phyloP scores from a whole-genome alignment of 2,797 vertebrate species.

The Chaetophractus vellerosus region DNA sequence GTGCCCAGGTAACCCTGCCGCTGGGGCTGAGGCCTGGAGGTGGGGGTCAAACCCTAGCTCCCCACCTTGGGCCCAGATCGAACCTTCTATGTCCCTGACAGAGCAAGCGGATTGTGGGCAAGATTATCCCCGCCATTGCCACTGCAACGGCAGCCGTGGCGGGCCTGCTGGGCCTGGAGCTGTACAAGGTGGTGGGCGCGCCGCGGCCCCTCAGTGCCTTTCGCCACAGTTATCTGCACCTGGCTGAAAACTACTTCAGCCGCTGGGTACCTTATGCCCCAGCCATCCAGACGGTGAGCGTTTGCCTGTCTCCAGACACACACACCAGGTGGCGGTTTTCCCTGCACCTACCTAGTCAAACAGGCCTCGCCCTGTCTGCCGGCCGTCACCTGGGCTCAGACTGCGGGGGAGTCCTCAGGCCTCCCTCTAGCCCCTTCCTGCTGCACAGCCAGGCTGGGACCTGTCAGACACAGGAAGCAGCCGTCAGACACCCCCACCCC shows the following conservation, averaged over 20 bases:
- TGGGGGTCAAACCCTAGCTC: neutral
- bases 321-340: neutral
- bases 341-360: neutral
- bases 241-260: constrained; percentile 88
- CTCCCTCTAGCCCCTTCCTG: constrained; percentile 33
- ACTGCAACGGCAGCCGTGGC: constrained; percentile 94
- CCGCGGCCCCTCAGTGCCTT: constrained; percentile 88
- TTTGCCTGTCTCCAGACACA: neutral
- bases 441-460: constrained; percentile 74
- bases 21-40: constrained; percentile 14
- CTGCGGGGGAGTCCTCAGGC: constrained; percentile 60
- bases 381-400: neutral
- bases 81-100: constrained; percentile 81
- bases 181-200: constrained; percentile 93
- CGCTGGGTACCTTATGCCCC: constrained; percentile 85
- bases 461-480: constrained; percentile 84
- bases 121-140: constrained; percentile 94
- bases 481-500: constrained; percentile 71
- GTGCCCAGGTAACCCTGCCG: constrained; percentile 89
- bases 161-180: constrained; percentile 94
- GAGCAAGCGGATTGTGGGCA: constrained; percentile 94
- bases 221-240: constrained; percentile 89
- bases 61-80: neutral
- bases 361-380: neutral
- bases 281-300: constrained; percentile 90